These are phyloP conservation scores for Lycaon pictus DNA, from an alignment of 2,113 vertebrate species.

Conservation along the genomic window DNA sequence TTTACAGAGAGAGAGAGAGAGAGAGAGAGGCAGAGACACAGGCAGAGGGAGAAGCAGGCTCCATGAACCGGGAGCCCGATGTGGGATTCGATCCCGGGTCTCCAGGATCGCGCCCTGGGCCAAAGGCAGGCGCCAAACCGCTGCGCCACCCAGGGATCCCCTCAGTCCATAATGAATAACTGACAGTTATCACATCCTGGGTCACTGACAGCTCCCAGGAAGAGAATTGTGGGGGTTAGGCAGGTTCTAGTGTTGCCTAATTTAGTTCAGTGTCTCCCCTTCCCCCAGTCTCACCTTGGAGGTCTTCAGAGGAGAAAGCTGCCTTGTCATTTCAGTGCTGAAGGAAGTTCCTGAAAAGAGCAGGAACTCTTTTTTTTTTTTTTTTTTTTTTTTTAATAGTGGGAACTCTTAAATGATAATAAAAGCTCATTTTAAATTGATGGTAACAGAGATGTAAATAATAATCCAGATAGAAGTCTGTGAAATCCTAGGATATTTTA, in stretches of 20 bases:
- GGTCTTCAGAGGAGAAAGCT: background rate
- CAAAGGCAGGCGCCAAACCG: too few relatives aligned
- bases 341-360: background rate
- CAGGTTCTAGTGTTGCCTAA: background rate
- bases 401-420: background rate
- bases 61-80: too few relatives aligned
- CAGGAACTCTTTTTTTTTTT: background rate
- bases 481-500: slow-evolving; percentile 19
- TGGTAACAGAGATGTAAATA: background rate
- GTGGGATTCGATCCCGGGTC: too few relatives aligned
- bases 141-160: too few relatives aligned
- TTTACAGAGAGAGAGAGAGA: too few relatives aligned
- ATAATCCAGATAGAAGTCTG: background rate
- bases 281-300: background rate
- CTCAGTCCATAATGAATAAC: background rate
- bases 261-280: too few relatives aligned
- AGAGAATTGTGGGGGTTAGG: background rate
- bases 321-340: background rate
- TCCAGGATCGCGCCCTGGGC: too few relatives aligned
- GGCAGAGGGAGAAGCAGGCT: too few relatives aligned
- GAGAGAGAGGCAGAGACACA: too few relatives aligned
- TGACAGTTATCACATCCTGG: background rate
- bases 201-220: background rate
- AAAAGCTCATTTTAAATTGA: slow-evolving; percentile 31
- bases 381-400: background rate